Percentiles rank a stretch among this genome's conserved stretches.
phyloP scores from a whole-genome alignment of 2,113 vertebrate species.

The Silurus asotus region DNA sequence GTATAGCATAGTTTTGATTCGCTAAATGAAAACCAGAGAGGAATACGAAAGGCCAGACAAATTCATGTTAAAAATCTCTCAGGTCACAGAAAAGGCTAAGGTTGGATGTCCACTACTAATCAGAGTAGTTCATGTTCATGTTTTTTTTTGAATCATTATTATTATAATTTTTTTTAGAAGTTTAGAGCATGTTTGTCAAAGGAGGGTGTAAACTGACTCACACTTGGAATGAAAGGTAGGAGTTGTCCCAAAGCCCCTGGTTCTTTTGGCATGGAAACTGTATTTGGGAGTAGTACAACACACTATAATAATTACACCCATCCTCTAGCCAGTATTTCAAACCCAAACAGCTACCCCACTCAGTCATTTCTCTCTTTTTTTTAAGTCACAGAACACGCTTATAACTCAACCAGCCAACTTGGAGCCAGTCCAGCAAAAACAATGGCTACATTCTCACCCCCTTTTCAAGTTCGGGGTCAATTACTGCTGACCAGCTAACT shows the following conservation, averaged over 20 bases:
- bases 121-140: slow-evolving; percentile 3
- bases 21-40: slow-evolving; percentile 26
- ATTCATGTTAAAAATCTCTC: slow-evolving; percentile 13
- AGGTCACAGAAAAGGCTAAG: slow-evolving; percentile 37
- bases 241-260: slow-evolving; percentile 43
- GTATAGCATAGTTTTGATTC: neutral
- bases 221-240: slow-evolving; percentile 34
- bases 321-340: slow-evolving; percentile 48
- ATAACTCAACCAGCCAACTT: slow-evolving; percentile 35
- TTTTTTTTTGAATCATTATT: neutral
- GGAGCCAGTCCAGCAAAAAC: slow-evolving; percentile 35
- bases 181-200: slow-evolving; percentile 21
- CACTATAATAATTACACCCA: slow-evolving; percentile 30
- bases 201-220: slow-evolving; percentile 43
- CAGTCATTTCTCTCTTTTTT: slow-evolving; percentile 49
- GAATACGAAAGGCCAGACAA: neutral
- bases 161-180: neutral
- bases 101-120: slow-evolving; percentile 32
- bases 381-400: slow-evolving; percentile 27
- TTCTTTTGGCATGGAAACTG: slow-evolving; percentile 35
- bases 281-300: slow-evolving; percentile 42
- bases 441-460: slow-evolving; percentile 34
- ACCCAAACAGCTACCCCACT: slow-evolving; percentile 58
- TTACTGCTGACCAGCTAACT: slow-evolving; percentile 30
- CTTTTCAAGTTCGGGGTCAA: slow-evolving; percentile 14